A percentile compares a stretch with the other conserved stretches of the same genome.
Evolutionary conservation across 1,140 invertebrate genomes (phyloP).

Genomic region (Drosophila sturtevanti): DNA sequence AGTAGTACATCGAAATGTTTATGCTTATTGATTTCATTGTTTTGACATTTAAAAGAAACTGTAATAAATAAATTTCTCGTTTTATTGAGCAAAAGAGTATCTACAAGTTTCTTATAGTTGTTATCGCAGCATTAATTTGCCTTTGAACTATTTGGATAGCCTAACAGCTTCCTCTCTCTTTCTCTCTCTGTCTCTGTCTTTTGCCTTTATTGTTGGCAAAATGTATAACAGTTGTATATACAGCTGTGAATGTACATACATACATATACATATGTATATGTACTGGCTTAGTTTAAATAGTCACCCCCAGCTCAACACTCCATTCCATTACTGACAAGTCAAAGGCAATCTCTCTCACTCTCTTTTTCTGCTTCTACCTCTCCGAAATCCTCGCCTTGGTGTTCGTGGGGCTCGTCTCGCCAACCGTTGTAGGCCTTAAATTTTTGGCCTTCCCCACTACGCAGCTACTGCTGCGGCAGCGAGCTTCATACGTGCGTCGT

Average conservation of each 20-base stretch:
- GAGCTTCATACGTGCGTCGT: conserved; percentile 32
- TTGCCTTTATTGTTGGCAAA: not conserved
- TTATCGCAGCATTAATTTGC: not conserved
- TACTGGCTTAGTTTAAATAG: conserved; percentile 22
- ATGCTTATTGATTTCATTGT: not conserved
- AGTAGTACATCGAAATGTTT: not conserved
- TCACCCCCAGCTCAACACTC: not conserved
- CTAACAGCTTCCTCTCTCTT: not conserved
- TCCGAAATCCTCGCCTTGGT: conserved; percentile 28
- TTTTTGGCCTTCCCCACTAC: conserved; percentile 14
- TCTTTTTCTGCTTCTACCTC: conserved; percentile 18
- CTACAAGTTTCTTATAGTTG: not conserved
- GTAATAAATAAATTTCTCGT: conserved; percentile 15
- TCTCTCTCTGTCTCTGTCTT: not conserved
- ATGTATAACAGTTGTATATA: conserved; percentile 47
- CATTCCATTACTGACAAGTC: not conserved
- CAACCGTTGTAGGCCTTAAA: conserved; percentile 8
- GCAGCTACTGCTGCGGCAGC: conserved; percentile 12
- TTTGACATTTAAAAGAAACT: not conserved
- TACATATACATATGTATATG: not conserved
- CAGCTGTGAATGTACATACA: not conserved
- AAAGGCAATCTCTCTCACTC: not conserved
- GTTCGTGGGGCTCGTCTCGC: conserved; percentile 70
- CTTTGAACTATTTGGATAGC: not conserved
- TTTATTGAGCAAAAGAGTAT: conserved; percentile 2